phyloP scores from a whole-genome alignment of 2,113 vertebrate species.

The Noturus placidus region DNA sequence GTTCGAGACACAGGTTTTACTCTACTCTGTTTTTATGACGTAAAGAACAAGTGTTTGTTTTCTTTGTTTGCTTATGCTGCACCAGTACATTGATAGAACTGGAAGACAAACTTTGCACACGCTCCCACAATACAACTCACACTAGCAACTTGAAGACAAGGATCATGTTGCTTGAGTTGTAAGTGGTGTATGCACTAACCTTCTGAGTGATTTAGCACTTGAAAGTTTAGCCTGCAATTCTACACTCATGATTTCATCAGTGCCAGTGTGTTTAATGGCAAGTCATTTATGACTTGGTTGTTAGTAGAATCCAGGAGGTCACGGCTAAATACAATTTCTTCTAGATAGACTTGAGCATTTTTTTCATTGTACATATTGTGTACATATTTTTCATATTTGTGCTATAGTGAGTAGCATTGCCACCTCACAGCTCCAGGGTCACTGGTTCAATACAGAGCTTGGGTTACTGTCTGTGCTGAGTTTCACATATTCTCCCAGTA shows the following conservation, averaged over 20 bases:
- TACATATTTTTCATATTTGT: not conserved
- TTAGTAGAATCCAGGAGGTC: not conserved
- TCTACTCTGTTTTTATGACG: not conserved
- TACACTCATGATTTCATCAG: not conserved
- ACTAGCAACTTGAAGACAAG: not conserved
- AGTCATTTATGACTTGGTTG: not conserved
- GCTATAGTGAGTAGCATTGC: not conserved
- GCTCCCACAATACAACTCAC: not conserved
- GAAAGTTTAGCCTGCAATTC: not conserved
- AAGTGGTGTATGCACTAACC: not conserved
- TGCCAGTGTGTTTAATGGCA: not conserved
- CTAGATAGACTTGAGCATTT: not conserved
- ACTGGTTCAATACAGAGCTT: not conserved
- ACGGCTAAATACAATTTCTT: not conserved
- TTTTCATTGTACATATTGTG: not conserved
- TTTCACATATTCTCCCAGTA: not conserved
- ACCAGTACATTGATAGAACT: not conserved
- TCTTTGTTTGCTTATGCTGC: not conserved
- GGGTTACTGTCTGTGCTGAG: not conserved
- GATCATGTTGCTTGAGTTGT: not conserved
- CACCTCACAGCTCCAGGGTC: not conserved
- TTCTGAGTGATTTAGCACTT: not conserved
- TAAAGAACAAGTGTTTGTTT: not conserved
- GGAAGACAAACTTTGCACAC: not conserved
- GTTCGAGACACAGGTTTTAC: not conserved